These are phyloP conservation scores for Cheilosia vulpina DNA, from an alignment of 2,888 invertebrate species.

Conservation along the genomic window DNA sequence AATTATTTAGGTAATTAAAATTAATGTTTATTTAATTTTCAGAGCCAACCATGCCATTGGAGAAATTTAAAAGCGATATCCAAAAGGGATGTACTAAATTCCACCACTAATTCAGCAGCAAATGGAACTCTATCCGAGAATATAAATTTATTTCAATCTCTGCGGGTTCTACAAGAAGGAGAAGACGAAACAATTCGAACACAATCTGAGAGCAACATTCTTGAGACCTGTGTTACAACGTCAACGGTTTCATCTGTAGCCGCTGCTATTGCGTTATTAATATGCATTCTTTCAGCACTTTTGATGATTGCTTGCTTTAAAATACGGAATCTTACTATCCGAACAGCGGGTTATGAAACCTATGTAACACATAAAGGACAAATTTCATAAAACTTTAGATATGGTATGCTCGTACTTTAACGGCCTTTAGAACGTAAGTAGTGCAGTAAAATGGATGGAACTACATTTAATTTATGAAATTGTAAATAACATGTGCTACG, in stretches of 20 bases:
- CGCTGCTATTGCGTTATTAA: slow-evolving; percentile 87
- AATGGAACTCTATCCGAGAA: slow-evolving; percentile 89
- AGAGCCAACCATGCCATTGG: slow-evolving; percentile 98
- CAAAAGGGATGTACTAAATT: slow-evolving; percentile 87
- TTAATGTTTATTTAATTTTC: slow-evolving; percentile 54
- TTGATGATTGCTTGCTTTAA: slow-evolving; percentile 91
- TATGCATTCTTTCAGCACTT: slow-evolving; percentile 89
- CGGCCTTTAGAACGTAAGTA: too few relatives aligned
- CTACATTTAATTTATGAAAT: too few relatives aligned
- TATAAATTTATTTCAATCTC: slow-evolving; percentile 94
- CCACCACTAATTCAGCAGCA: slow-evolving; percentile 83
- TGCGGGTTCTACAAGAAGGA: slow-evolving; percentile 93
- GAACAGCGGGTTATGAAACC: slow-evolving; percentile 84
- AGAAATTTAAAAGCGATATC: slow-evolving; percentile 92
- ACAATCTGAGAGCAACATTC: slow-evolving; percentile 73
- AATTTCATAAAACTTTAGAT: slow-evolving; percentile 79
- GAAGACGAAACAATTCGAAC: slow-evolving; percentile 84
- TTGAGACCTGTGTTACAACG: slow-evolving; percentile 87
- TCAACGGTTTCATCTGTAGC: slow-evolving; percentile 88
- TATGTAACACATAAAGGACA: slow-evolving; percentile 88
- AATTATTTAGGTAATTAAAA: not conserved
- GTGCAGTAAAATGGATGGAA: too few relatives aligned
- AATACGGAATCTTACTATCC: slow-evolving; percentile 86
- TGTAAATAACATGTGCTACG: too few relatives aligned
- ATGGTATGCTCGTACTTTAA: too few relatives aligned